Conservation (phyloP, 2,888 invertebrate genomes). For the Micoletzkya japonica region DNA sequence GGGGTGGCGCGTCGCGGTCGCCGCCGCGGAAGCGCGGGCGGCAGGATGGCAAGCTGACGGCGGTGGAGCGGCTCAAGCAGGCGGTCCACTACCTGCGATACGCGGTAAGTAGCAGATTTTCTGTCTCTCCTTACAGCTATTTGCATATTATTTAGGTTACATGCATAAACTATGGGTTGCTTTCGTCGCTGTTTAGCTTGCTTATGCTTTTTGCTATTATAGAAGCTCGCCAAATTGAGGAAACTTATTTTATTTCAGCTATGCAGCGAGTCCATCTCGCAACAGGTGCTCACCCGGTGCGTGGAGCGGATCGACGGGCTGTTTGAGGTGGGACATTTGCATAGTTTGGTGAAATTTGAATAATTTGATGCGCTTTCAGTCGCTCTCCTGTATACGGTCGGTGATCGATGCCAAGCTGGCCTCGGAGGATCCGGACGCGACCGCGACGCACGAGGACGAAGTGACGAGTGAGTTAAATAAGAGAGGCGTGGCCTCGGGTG, state of each 20-base stretch:
- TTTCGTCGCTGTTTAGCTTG: too few relatives aligned
- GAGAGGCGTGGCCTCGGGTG: too few relatives aligned
- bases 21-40: neutral
- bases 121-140: too few relatives aligned
- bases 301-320: neutral
- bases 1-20: too few relatives aligned
- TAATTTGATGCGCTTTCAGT: neutral
- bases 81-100: conserved; percentile 16
- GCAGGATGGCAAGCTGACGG: neutral
- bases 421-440: conserved; percentile 5
- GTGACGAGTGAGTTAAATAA: neutral
- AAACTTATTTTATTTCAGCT: neutral
- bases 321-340: conserved; percentile 10
- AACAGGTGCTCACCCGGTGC: neutral
- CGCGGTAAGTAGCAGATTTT: neutral
- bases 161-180: too few relatives aligned
- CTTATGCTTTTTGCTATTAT: too few relatives aligned
- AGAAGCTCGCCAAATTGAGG: neutral
- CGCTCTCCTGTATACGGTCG: conserved; percentile 2
- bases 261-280: conserved; percentile 1
- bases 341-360: neutral
- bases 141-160: too few relatives aligned
- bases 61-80: conserved; percentile 18
- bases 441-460: too few relatives aligned
- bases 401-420: conserved; percentile 1